Evolutionary conservation across 2,113 vertebrate species (phyloP).

Genomic region (Gambusia affinis): DNA sequence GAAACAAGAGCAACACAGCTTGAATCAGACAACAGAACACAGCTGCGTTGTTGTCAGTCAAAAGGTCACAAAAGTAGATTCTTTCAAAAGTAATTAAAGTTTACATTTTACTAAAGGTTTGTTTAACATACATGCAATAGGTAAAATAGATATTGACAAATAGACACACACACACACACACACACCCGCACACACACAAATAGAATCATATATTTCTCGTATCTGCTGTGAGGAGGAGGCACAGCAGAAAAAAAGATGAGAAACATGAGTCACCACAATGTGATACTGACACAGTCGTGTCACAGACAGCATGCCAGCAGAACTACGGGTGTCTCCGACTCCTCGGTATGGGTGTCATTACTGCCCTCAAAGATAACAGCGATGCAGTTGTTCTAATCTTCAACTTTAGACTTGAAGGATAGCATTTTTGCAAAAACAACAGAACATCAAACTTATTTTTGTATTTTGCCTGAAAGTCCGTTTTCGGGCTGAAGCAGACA

Average conservation of each 20-base stretch:
- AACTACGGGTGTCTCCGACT: constrained; percentile 28
- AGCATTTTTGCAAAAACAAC: not conserved
- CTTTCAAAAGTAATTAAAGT: not conserved
- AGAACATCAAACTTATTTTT: constrained; percentile 4
- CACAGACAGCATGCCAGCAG: constrained; percentile 47
- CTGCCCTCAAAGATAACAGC: constrained; percentile 6
- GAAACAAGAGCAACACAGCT: constrained; percentile 47
- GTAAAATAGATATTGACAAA: constrained; percentile 21
- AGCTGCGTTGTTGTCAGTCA: constrained; percentile 14
- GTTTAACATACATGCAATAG: constrained; percentile 12
- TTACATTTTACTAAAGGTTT: not conserved
- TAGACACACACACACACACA: not conserved
- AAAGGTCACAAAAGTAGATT: not conserved
- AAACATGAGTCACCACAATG: constrained; percentile 60
- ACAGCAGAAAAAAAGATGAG: constrained; percentile 46
- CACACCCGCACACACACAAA: not conserved
- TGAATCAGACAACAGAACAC: constrained; percentile 28
- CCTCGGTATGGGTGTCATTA: constrained; percentile 14
- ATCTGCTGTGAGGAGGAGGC: constrained; percentile 46
- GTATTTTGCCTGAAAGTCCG: not conserved
- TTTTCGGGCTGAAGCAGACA: constrained; percentile 21
- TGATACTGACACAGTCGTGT: constrained; percentile 54
- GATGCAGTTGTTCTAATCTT: constrained; percentile 4
- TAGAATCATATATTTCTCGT: constrained; percentile 12
- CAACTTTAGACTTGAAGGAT: constrained; percentile 4